Evolutionary conservation across 2,888 invertebrate genomes (phyloP).

Genomic region (Cheilosia urbana): DNA sequence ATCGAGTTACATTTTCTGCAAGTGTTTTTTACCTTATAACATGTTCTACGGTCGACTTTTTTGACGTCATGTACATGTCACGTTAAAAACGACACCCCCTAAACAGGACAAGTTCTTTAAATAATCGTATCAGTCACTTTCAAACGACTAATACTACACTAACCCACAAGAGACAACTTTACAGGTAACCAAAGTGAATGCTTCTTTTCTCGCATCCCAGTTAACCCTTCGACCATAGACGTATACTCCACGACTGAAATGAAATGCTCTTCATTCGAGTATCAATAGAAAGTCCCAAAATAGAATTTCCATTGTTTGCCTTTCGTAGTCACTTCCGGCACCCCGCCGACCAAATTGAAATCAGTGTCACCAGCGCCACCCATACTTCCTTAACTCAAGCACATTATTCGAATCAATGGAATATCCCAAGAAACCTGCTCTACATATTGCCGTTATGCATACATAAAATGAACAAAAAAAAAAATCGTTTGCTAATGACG

Average conservation of each 20-base stretch:
- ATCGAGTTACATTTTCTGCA: no score
- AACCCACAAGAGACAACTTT: no score
- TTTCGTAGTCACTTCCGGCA: constrained; percentile 39
- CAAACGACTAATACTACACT: no score
- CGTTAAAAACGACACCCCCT: no score
- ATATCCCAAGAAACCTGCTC: neutral
- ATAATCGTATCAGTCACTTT: no score
- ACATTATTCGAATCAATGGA: constrained; percentile 1
- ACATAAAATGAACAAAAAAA: neutral
- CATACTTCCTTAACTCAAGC: constrained; percentile 3
- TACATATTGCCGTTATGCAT: neutral
- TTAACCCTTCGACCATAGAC: neutral
- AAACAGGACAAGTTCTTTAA: no score
- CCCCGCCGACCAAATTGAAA: constrained; percentile 1
- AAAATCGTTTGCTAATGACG: constrained; percentile 9
- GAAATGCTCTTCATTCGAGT: constrained; percentile 3
- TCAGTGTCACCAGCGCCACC: constrained; percentile 7
- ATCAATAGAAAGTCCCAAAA: constrained; percentile 55
- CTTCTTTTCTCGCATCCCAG: neutral
- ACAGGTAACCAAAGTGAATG: no score
- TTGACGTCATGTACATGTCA: no score
- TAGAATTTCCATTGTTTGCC: constrained; percentile 52
- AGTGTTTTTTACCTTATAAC: no score
- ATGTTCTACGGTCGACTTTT: no score
- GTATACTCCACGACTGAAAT: neutral